Evolutionary conservation across 2,888 invertebrate genomes (phyloP).

Genomic region (Dinocampus coccinellae): DNA sequence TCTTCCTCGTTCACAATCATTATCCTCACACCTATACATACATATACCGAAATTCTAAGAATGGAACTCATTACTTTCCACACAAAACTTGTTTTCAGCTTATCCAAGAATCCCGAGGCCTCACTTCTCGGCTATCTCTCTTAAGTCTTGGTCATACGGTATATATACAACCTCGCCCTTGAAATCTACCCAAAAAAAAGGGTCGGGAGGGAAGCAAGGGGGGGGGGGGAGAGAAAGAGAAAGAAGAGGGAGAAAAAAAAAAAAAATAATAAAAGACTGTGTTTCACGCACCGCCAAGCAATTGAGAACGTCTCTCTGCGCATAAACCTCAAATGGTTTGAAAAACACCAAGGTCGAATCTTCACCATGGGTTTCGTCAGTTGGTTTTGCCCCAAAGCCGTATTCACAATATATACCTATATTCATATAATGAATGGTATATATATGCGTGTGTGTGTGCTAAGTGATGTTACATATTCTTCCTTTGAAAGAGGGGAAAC

Average conservation of each 20-base stretch:
- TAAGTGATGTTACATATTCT: not conserved
- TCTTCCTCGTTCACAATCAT: not conserved
- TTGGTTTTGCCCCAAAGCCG: constrained; percentile 3
- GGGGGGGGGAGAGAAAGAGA: not conserved
- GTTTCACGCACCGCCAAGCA: constrained; percentile 1
- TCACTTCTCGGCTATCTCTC: constrained; percentile 1
- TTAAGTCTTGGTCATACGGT: not conserved
- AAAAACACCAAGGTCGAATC: constrained; percentile 2
- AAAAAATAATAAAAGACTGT: not conserved
- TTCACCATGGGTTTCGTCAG: not conserved
- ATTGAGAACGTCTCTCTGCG: constrained; percentile 3
- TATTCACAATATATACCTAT: not conserved
- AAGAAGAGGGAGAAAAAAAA: not conserved
- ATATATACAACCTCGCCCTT: not conserved
- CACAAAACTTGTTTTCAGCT: constrained; percentile 5
- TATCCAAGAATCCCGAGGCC: not conserved
- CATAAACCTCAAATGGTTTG: constrained; percentile 1
- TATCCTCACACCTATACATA: not conserved
- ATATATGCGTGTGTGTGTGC: not conserved
- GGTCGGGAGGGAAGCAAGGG: not conserved
- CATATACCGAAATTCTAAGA: not conserved
- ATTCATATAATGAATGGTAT: not conserved
- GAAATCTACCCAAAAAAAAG: not conserved
- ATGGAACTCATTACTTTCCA: not conserved
- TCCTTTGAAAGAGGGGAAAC: not conserved